Evolutionary conservation across 2,113 vertebrate species (phyloP).

Genomic region (Erinaceus europaeus): DNA sequence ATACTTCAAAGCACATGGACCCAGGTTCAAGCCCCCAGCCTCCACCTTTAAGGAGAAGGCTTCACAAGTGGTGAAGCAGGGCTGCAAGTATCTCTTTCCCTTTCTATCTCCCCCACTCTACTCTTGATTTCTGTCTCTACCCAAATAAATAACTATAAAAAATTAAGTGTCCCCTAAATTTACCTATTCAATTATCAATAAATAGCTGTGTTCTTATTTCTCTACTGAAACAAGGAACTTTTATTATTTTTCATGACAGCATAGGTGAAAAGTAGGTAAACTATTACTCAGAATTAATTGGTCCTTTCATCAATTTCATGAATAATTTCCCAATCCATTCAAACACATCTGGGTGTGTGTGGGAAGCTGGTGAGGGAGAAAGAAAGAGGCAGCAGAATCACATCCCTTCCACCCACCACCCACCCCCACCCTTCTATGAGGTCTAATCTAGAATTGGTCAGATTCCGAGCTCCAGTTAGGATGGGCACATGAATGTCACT

Average conservation of each 20-base stretch:
- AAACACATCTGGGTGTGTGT: background rate
- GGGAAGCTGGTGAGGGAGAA: background rate
- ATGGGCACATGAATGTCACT: background rate
- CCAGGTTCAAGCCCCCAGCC: too few relatives aligned
- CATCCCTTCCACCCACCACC: too few relatives aligned
- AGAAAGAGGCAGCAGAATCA: background rate
- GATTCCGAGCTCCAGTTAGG: background rate
- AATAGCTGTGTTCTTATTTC: background rate
- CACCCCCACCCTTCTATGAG: too few relatives aligned
- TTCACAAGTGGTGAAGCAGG: too few relatives aligned
- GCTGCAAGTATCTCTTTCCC: too few relatives aligned
- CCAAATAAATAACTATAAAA: too few relatives aligned
- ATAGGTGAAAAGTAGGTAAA: background rate
- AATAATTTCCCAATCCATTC: background rate
- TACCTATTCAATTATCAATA: background rate
- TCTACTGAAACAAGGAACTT: background rate
- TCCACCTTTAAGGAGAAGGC: too few relatives aligned
- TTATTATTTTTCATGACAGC: background rate
- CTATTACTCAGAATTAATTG: background rate
- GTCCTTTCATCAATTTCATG: background rate
- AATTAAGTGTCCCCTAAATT: too few relatives aligned
- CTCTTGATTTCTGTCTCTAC: too few relatives aligned
- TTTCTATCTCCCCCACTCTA: too few relatives aligned
- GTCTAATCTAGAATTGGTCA: background rate
- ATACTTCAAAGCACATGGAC: too few relatives aligned